Conservation (phyloP, 2,888 invertebrate species). For the Hipparchia sbordonii region DNA sequence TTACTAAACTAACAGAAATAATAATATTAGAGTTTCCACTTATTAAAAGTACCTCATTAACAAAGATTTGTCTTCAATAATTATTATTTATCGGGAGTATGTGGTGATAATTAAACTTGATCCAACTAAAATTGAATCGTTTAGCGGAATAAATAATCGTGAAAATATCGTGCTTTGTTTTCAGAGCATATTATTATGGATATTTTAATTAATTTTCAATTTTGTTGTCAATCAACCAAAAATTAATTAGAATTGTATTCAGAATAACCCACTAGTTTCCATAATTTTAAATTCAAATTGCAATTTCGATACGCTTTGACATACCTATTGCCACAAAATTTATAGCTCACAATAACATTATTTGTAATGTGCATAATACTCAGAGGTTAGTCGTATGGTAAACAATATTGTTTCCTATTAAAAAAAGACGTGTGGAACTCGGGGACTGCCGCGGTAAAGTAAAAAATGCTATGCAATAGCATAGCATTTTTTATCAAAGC, state of each 20-base stretch:
- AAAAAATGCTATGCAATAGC: too few species aligned
- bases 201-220: constrained; percentile 18
- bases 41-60: not conserved
- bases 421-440: too few species aligned
- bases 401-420: too few species aligned
- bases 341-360: not conserved
- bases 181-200: constrained; percentile 8
- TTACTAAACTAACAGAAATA: too few species aligned
- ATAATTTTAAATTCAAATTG: constrained; percentile 1
- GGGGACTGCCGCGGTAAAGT: too few species aligned
- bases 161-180: constrained; percentile 6
- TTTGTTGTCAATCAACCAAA: constrained; percentile 12
- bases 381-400: too few species aligned
- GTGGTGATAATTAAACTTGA: not conserved
- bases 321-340: not conserved
- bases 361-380: too few species aligned
- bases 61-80: not conserved
- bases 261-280: constrained; percentile 3
- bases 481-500: too few species aligned
- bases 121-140: constrained; percentile 1
- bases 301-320: constrained; percentile 9
- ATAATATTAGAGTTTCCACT: not conserved
- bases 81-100: constrained; percentile 4
- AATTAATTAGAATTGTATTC: constrained; percentile 19
- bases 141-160: constrained; percentile 11